Evolutionary conservation across 2,113 vertebrate genomes (phyloP).

Genomic region (Pelecanoides urinatrix): DNA sequence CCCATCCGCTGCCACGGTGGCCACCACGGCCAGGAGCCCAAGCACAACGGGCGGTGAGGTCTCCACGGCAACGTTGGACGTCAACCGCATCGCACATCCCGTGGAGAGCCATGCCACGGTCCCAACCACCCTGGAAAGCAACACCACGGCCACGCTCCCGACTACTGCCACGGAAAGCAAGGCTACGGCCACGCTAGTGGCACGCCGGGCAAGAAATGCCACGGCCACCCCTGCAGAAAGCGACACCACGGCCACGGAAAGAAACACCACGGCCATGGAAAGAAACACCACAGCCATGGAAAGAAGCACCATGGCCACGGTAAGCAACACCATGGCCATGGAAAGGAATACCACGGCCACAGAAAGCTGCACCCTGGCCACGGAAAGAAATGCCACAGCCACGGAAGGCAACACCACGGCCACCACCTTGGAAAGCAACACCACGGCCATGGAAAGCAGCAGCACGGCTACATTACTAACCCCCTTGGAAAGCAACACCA

Average conservation of each 20-base stretch:
- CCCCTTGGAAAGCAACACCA: too few relatives aligned
- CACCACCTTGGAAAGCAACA: too few relatives aligned
- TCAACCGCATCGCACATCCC: accelerated
- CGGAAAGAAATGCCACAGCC: too few relatives aligned
- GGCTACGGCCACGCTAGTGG: background rate
- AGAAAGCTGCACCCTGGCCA: too few relatives aligned
- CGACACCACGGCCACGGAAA: background rate
- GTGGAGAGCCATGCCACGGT: accelerated
- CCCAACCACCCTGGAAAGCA: background rate
- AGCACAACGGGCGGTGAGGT: accelerated
- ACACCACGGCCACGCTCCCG: background rate
- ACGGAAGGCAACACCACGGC: too few relatives aligned
- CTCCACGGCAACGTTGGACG: accelerated
- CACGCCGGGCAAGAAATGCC: background rate
- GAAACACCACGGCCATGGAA: background rate
- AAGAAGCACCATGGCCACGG: too few relatives aligned
- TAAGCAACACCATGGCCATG: too few relatives aligned
- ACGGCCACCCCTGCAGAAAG: background rate
- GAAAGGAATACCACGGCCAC: background rate
- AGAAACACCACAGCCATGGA: background rate
- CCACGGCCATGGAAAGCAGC: too few relatives aligned
- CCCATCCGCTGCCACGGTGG: background rate
- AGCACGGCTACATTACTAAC: too few relatives aligned
- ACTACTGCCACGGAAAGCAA: background rate
- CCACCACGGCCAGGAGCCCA: background rate